Percentiles rank a stretch among this genome's conserved stretches.
These are phyloP conservation scores for Helarctos malayanus DNA, from an alignment of 2,797 vertebrate species.

Conservation along the genomic window DNA sequence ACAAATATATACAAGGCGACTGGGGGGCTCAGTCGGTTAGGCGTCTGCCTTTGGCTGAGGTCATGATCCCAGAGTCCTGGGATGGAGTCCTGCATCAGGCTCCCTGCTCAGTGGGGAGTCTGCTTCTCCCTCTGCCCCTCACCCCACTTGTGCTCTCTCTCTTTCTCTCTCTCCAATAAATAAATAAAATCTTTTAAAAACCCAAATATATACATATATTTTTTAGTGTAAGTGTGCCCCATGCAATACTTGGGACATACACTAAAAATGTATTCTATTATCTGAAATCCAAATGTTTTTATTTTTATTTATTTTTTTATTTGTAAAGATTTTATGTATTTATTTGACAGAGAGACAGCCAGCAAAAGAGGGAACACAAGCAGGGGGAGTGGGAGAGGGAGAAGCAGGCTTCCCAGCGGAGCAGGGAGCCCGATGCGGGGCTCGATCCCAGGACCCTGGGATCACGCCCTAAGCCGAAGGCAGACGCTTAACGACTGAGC, in stretches of 20 bases:
- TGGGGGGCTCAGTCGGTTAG: background rate
- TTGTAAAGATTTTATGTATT: no score
- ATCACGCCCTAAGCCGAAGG: no score
- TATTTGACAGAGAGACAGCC: no score
- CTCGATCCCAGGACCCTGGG: no score
- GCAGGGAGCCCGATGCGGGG: no score
- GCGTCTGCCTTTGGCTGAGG: background rate
- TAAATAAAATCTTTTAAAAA: background rate
- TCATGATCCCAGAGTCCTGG: background rate
- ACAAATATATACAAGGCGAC: background rate
- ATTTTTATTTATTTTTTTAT: no score
- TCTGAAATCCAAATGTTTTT: constrained; percentile 4
- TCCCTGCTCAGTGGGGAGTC: background rate
- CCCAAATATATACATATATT: background rate
- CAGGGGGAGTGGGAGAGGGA: no score
- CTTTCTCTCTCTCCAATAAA: background rate
- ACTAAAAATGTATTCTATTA: background rate
- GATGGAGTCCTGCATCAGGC: background rate
- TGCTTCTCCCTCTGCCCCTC: background rate
- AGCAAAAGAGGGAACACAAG: no score
- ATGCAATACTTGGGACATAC: background rate
- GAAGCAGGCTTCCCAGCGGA: no score
- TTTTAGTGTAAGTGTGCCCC: background rate
- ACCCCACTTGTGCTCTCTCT: background rate
- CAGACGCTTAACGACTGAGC: no score